Base-by-base conservation (phyloP, 2,888 invertebrate genomes). In the Linnaemya vulpina region DNA sequence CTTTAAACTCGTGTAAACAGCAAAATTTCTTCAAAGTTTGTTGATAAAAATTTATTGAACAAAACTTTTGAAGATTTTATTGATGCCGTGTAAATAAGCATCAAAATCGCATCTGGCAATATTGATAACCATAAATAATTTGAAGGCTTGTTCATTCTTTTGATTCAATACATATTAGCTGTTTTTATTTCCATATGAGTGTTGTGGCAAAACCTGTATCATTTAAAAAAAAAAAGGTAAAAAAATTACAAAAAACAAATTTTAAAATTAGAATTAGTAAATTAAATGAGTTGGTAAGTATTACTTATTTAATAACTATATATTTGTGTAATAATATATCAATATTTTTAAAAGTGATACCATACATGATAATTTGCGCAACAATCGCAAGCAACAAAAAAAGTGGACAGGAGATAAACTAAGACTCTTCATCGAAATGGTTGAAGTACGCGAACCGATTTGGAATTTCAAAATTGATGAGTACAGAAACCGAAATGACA, bases 211-310 rank as follows among this genome's bases (percentile, higher is more conserved):
- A n/a, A n/a, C n/a, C n/a, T n/a, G n/a, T n/a, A n/a, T n/a, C n/a
- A n/a, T n/a, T n/a, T n/a, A n/a, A n/a, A n/a, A n/a, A n/a, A n/a
- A n/a, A n/a, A n/a, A n/a, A n/a, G n/a, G n/a, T 62, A 17, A 62
- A 10, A 10, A 20, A 51, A 51, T 17, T 51, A 51, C n/a, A 51
- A 17, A n/a, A 15, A n/a, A 1, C 35, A 35, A 60, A 35, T 25
- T 20, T 20, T 63, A 38, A 35, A n/a, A 38, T 20, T 40, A 38
- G 17, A 20, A 15, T n/a, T 20, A 58, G 22, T 58, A 22, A 55
- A 55, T 55, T 20, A 49, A 49, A 43, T 65, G 40, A 70, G 73
- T 77, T 62, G 81, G 71, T 68, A 82, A 78, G 68, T 58, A 85
- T 58, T 30, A 78, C 73, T 17, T 53, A 51, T 68, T 53, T 68